Conservation (phyloP, 2,797 vertebrate species). For the Sebastes steindachneri region DNA sequence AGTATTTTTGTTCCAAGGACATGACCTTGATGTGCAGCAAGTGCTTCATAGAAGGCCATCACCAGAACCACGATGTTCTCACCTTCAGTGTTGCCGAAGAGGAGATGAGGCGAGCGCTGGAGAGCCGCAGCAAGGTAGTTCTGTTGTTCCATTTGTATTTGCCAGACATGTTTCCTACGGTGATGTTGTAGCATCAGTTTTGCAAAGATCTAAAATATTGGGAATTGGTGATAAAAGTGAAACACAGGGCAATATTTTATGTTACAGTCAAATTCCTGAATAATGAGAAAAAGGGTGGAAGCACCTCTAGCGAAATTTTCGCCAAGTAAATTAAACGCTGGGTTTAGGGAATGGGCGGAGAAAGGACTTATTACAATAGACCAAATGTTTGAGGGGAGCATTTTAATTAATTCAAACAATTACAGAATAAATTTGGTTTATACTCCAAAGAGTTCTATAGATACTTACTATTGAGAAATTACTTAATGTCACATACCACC, state of each 20-base stretch:
- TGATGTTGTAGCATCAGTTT: neutral
- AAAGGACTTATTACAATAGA: too few species aligned
- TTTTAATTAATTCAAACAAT: too few species aligned
- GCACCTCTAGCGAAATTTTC: too few species aligned
- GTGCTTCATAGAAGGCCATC: slow-evolving; percentile 67
- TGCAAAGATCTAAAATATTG: neutral
- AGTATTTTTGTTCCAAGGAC: slow-evolving; percentile 80
- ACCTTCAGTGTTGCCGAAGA: slow-evolving; percentile 74
- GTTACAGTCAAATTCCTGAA: neutral
- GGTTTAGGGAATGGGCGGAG: too few species aligned
- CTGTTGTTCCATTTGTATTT: neutral
- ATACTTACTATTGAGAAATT: too few species aligned
- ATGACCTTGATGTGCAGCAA: slow-evolving; percentile 65
- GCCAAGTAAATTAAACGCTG: too few species aligned
- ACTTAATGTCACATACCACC: too few species aligned
- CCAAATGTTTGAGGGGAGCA: too few species aligned
- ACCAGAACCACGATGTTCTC: slow-evolving; percentile 79
- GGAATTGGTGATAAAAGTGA: neutral
- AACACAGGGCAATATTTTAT: neutral
- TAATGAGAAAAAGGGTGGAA: neutral
- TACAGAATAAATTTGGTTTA: too few species aligned
- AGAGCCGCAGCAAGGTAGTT: slow-evolving; percentile 67
- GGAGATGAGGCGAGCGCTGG: slow-evolving; percentile 75
- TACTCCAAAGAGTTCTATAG: too few species aligned
- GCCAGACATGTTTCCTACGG: neutral